Base-by-base conservation (phyloP, 2,797 vertebrate species). In the Enteromius afrohamiltoni region DNA sequence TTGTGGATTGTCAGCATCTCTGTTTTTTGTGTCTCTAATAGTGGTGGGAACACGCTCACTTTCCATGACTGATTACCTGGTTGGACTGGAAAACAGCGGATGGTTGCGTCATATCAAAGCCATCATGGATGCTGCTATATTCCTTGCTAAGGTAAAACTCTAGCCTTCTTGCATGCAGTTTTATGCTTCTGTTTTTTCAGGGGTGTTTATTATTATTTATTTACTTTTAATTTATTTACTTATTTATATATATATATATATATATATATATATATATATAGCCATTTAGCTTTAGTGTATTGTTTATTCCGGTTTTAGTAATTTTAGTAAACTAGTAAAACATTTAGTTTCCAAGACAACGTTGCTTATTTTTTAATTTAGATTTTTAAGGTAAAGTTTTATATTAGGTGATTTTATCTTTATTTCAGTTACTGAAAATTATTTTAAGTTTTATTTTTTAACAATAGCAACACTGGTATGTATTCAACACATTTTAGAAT, bases 41-140 rank as follows among this genome's bases (percentile, higher is more conserved):
- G 98, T 98, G 86, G 93, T 93, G 82, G 96, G 97, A 45, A 94
- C 91, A 7, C 96, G 95, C 45, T 95, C 95, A 73, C 95, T 99
- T 62, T 94, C 96, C 31, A 95, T 97, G 91, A 96, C 92, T 3
- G 98, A 99, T 90, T 98, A 96, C 83, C 93, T 97, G 80, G 94
- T 95, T 40, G 98, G 97, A 67, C 88, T 99, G 90, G 97, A 99
- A 92, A 97, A 87, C 73, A 95, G 96, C 6, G 97, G 97, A 78
- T 99, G 98, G 98, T 91, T 99, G 77, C 95, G 98, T 49, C 98
- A 99, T 74, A 94, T 99, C 89, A 99, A 99, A 91, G 95, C 98
- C 40, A 87, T 99, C 4, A 85, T 98, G 89, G 98, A 99, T 47
- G 98, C 98, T 76, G 97, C 97, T 11, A 93, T 98, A 87, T 97